Base-by-base conservation (phyloP, 2,888 invertebrate species). In the Drosophila nr. perissopoda region DNA sequence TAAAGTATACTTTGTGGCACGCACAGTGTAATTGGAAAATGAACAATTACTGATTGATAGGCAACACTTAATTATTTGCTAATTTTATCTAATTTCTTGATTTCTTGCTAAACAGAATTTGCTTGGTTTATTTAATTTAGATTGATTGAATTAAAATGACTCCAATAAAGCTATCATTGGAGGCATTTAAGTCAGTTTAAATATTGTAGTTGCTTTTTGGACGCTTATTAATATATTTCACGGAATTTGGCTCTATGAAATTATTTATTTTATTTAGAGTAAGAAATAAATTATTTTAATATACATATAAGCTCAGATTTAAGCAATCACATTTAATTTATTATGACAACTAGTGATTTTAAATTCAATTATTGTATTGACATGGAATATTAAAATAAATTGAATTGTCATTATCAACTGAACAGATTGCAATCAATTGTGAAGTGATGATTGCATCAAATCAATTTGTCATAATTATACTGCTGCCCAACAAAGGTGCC, bases 381-480 rank as follows among this genome's bases (percentile, higher is more conserved):
- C 36, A n/a, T 8, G 27, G 16, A 40, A 46, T 18, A 51, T 33
- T 13, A 51, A 52, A 31, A 36, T 67, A 31, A 67, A 53, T 46
- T 11, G 10, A 13, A 36, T 25, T 36, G 25, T 0, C 8, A 46
- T 36, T 53, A 25, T 53, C 46, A 46, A 58, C 61, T 34, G 29
- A 40, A 58, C 46, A 46, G 8, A 51, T 61, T 18, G 29, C 27
- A 25, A 53, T 58, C 11, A 53, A 60, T 49, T 58, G 36, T 49
- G 51, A 46, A 34, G 16, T 46, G 46, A 25, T 46, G 46, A 46
- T 46, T 60, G 53, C 70, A 74, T 69, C 51, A 76, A 68, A 67
- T 73, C 69, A 73, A 75, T 85, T 82, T 74, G 75, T 88, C 78
- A 74, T 85, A 85, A 88, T 89, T 84, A 87, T 63, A 46, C 29